A percentile compares a stretch with the other conserved stretches of the same genome.
These are phyloP conservation scores for Branchipolynoe longqiensis DNA, from an alignment of 2,888 invertebrate genomes.

Conservation along the genomic window DNA sequence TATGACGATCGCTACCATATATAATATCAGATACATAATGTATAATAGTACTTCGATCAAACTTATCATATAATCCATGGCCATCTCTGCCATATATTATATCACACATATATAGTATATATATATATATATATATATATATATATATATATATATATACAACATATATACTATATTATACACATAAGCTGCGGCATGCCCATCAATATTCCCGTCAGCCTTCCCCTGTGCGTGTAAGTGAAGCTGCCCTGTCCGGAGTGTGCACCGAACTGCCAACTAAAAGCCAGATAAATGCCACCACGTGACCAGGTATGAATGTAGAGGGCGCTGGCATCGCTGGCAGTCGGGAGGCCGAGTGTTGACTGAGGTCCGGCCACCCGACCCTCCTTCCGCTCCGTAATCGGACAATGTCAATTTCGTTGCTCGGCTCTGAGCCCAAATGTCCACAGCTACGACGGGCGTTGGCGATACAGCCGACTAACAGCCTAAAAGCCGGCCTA, in stretches of 20 bases:
- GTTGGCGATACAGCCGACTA: conserved; percentile 17
- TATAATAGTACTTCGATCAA: too few species aligned
- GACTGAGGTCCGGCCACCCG: conserved; percentile 21
- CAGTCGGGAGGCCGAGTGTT: neutral
- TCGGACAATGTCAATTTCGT: conserved; percentile 47
- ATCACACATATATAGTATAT: too few species aligned
- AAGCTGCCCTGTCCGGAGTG: neutral
- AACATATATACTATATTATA: neutral
- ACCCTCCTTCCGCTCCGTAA: conserved; percentile 28
- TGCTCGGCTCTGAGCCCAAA: conserved; percentile 18
- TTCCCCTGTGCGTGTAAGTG: neutral
- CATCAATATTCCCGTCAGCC: neutral
- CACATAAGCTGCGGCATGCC: neutral
- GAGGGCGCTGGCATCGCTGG: too few species aligned
- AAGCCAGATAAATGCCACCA: neutral
- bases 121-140: too few species aligned
- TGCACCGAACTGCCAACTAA: neutral
- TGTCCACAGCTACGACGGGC: neutral
- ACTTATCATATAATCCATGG: too few species aligned
- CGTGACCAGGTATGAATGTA: too few species aligned
- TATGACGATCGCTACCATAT: too few species aligned
- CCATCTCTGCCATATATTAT: too few species aligned
- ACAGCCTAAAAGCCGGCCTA: conserved; percentile 43
- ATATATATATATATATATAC: neutral
- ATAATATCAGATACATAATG: too few species aligned